Conservation (phyloP, 64 coral and sea anemone species). For the Catalaphyllia jardinei region DNA sequence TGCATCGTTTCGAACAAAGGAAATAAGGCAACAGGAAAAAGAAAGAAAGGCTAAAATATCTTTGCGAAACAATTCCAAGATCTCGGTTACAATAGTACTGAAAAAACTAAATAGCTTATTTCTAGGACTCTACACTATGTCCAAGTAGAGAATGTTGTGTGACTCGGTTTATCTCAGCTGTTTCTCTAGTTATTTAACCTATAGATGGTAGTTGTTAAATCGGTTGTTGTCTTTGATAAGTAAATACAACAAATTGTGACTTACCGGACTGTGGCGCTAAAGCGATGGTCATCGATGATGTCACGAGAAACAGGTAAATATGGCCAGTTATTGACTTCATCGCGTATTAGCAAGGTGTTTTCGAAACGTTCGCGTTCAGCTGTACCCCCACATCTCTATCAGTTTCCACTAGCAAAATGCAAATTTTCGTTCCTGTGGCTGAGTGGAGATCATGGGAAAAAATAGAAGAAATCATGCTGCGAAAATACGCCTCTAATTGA, state of each 20-base stretch:
- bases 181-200: background rate
- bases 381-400: background rate
- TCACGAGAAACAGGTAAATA: background rate
- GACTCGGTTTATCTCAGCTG: background rate
- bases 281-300: background rate
- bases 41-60: background rate
- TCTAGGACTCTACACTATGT: too few relatives aligned
- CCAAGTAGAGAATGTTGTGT: background rate
- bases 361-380: background rate
- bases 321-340: background rate
- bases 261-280: background rate
- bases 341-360: background rate
- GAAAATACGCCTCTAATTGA: background rate
- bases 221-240: background rate
- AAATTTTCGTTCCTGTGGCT: background rate
- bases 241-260: background rate
- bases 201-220: background rate
- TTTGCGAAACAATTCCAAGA: background rate
- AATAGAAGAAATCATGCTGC: background rate
- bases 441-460: background rate
- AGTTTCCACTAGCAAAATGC: background rate
- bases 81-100: too few relatives aligned
- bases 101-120: too few relatives aligned
- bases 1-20: background rate
- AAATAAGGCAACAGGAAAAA: background rate